Evolutionary conservation across 2,888 invertebrate genomes (phyloP).

Genomic region (Diabrotica balteata): DNA sequence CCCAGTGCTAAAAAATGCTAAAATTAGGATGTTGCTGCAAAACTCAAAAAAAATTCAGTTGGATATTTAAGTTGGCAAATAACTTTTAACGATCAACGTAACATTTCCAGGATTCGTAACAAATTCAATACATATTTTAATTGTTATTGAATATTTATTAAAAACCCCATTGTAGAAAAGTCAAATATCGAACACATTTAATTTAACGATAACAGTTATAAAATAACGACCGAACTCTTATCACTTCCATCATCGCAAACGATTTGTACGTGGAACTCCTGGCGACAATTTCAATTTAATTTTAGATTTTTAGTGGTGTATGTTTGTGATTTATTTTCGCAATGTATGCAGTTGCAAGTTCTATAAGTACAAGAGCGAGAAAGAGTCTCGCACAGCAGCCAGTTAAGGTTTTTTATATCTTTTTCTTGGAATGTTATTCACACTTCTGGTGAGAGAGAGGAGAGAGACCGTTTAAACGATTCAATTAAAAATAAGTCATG

Average conservation of each 20-base stretch:
- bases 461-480: constrained; percentile 36
- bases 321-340: constrained; percentile 19
- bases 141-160: no score
- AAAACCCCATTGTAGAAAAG: no score
- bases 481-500: constrained; percentile 34
- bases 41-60: no score
- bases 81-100: no score
- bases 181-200: no score
- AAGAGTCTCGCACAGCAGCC: constrained; percentile 4
- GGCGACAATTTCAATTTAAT: constrained; percentile 19
- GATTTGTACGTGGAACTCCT: constrained; percentile 5
- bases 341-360: constrained; percentile 13
- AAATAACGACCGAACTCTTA: no score
- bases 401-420: constrained; percentile 4
- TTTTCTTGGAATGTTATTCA: constrained; percentile 32
- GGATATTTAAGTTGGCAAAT: no score
- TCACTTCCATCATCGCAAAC: background rate
- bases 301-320: constrained; percentile 8
- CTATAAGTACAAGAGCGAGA: constrained; percentile 6
- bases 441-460: constrained; percentile 15
- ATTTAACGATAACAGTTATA: no score
- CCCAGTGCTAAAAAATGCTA: no score
- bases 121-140: no score
- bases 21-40: no score
- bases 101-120: no score